These are phyloP conservation scores for Percopsis omiscomaycus DNA, from an alignment of 2,797 vertebrate genomes.

Conservation along the genomic window DNA sequence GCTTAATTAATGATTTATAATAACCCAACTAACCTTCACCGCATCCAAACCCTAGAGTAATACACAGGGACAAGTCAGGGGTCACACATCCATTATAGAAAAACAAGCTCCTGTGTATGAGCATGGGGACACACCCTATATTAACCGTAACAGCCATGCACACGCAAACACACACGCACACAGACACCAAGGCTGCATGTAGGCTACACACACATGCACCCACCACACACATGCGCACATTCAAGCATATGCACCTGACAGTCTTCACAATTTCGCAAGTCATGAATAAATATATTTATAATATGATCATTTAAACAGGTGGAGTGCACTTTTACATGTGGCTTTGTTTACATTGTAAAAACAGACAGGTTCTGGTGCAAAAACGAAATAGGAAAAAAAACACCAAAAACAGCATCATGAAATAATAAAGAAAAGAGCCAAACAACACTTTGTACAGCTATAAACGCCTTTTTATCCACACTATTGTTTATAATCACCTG, in stretches of 20 bases:
- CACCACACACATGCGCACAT: conserved; percentile 16
- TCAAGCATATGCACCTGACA: conserved; percentile 25
- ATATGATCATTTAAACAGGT: conserved; percentile 40
- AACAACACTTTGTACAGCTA: conserved; percentile 33
- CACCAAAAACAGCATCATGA: neutral
- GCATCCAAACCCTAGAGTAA: conserved; percentile 50
- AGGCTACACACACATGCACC: conserved; percentile 16
- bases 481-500: neutral
- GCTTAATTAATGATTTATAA: conserved; percentile 72
- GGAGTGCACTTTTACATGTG: conserved; percentile 11
- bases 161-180: conserved; percentile 13
- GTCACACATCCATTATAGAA: conserved; percentile 70
- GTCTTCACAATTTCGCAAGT: conserved; percentile 33
- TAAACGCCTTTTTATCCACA: neutral
- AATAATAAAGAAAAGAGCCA: neutral
- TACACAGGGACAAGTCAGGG: conserved; percentile 60
- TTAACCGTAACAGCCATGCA: neutral
- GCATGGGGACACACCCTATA: conserved; percentile 70
- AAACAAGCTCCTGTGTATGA: conserved; percentile 42
- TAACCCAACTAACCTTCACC: conserved; percentile 70
- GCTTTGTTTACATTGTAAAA: conserved; percentile 25
- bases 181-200: conserved; percentile 6
- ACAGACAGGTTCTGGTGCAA: conserved; percentile 14
- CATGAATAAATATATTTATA: conserved; percentile 26
- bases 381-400: conserved; percentile 4